These are phyloP conservation scores for Threskiornis aethiopicus DNA, from an alignment of 2,797 vertebrate species.

Conservation along the genomic window DNA sequence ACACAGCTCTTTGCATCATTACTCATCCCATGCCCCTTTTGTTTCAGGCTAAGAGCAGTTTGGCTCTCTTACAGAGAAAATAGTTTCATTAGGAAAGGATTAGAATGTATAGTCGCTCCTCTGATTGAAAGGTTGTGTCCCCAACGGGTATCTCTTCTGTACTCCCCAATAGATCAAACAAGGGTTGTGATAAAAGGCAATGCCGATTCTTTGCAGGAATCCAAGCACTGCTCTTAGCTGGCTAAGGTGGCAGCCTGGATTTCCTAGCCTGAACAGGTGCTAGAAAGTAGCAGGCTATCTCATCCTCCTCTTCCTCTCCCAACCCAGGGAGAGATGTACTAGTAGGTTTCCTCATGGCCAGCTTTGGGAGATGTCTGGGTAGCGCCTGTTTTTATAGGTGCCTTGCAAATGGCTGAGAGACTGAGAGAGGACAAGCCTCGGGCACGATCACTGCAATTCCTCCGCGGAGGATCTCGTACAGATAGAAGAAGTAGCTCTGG, in stretches of 20 bases:
- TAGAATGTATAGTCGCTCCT: neutral
- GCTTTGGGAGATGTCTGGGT: neutral
- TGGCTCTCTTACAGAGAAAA: neutral
- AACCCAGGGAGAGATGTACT: neutral
- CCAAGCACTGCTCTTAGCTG: neutral
- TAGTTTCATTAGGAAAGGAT: neutral
- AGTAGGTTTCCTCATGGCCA: neutral
- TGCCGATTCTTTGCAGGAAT: neutral
- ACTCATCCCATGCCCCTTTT: neutral
- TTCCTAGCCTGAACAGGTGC: neutral
- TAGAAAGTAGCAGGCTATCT: neutral
- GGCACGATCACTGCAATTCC: neutral
- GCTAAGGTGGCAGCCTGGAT: neutral
- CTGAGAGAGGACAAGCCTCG: neutral
- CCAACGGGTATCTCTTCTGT: neutral
- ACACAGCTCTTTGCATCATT: neutral
- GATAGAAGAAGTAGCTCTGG: neutral
- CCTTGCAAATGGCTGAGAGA: neutral
- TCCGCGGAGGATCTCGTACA: accelerated
- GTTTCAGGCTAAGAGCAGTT: neutral
- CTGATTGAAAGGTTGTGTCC: neutral
- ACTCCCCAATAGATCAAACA: neutral
- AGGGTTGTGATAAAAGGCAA: neutral
- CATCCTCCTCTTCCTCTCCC: neutral
- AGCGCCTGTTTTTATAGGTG: neutral